Evolutionary conservation across 2,113 vertebrate species (phyloP).

Genomic region (Bambusicola thoracicus): DNA sequence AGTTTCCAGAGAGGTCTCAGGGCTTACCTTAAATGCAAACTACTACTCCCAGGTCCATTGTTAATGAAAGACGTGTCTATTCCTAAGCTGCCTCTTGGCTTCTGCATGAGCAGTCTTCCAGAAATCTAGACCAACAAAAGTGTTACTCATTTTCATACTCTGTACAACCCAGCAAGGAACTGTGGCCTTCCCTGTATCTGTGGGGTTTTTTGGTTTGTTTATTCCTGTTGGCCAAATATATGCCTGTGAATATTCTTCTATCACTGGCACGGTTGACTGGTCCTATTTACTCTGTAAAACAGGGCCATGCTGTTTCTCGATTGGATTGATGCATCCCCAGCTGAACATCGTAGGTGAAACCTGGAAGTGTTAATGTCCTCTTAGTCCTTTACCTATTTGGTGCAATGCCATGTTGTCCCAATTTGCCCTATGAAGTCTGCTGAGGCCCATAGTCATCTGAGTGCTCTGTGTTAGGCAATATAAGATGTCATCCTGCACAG

Average conservation of each 20-base stretch:
- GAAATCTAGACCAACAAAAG: background rate
- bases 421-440: accelerated
- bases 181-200: background rate
- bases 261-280: background rate
- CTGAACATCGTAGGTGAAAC: background rate
- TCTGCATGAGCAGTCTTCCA: background rate
- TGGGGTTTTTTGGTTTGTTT: background rate
- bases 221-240: background rate
- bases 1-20: background rate
- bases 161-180: background rate
- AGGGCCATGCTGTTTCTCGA: accelerated
- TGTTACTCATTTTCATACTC: background rate
- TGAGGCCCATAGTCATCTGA: background rate
- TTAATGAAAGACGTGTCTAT: background rate
- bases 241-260: background rate
- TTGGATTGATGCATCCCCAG: background rate
- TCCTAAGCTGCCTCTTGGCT: background rate
- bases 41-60: background rate
- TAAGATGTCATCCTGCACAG: background rate
- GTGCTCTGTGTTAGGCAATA: background rate
- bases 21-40: background rate
- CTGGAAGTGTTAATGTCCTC: background rate
- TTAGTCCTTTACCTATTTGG: background rate
- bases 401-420: background rate
- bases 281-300: background rate